Conservation (phyloP, 2,888 invertebrate species). For the Leptinotarsa juncta region DNA sequence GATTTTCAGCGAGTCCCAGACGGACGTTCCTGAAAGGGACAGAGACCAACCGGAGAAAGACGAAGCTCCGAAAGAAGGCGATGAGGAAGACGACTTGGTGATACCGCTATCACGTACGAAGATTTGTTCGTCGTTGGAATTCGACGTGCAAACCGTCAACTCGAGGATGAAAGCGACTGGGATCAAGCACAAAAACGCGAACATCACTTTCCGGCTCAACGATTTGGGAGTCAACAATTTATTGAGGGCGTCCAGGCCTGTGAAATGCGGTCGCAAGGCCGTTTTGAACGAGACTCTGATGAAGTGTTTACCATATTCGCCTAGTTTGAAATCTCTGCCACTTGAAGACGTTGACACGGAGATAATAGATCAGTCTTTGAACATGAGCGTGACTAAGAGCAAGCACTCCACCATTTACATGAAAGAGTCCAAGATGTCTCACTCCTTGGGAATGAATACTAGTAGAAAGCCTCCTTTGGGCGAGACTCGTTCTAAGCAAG, state of each 20-base stretch:
- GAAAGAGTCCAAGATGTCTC: conserved; percentile 9
- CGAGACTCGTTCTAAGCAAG: neutral
- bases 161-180: conserved; percentile 47
- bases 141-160: conserved; percentile 50
- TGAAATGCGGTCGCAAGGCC: conserved; percentile 54
- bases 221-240: conserved; percentile 55
- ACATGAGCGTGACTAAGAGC: conserved; percentile 52
- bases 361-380: conserved; percentile 52
- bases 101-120: conserved; percentile 51
- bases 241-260: conserved; percentile 39
- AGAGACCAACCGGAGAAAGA: conserved; percentile 3
- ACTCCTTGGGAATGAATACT: neutral
- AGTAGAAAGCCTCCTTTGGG: neutral
- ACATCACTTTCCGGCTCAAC: conserved; percentile 48
- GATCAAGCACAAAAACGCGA: conserved; percentile 48
- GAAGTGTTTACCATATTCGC: conserved; percentile 53
- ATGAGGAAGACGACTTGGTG: conserved; percentile 11
- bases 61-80: conserved; percentile 11
- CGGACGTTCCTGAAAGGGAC: conserved; percentile 19
- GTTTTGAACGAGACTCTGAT: conserved; percentile 52
- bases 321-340: conserved; percentile 55
- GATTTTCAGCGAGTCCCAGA: conserved; percentile 46
- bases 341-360: conserved; percentile 51
- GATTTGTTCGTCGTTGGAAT: conserved; percentile 53
- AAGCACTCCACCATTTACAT: conserved; percentile 44